Conservation (phyloP, 2,797 vertebrate genomes). For the Anabacerthia variegaticeps region DNA sequence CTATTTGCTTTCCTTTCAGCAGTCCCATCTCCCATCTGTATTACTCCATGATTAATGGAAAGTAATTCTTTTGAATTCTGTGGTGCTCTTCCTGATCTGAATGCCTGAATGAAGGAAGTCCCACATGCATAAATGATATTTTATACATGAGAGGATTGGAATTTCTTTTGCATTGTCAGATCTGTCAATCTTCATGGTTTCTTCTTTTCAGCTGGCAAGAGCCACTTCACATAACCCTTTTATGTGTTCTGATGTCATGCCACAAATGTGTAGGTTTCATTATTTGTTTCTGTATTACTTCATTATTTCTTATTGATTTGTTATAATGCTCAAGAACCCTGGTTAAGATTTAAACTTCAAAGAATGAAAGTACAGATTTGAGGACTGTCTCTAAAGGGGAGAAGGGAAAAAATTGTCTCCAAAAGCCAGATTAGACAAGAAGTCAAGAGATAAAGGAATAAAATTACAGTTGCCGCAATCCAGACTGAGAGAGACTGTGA, state of each 20-base stretch:
- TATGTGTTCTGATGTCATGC: background rate
- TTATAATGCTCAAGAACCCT: background rate
- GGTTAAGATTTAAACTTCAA: background rate
- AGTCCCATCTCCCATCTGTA: background rate
- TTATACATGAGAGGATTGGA: background rate
- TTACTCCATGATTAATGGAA: background rate
- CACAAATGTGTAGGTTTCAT: background rate
- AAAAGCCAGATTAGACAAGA: background rate
- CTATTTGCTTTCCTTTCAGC: background rate
- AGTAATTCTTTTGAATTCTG: background rate
- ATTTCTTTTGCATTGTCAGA: background rate
- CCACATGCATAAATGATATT: background rate
- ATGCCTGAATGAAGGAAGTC: background rate
- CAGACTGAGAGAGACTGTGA: background rate
- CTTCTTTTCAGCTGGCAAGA: background rate
- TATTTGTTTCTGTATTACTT: background rate
- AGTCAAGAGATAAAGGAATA: background rate
- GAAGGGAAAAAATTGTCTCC: background rate
- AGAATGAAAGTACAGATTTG: background rate
- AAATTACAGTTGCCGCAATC: background rate
- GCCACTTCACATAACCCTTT: background rate
- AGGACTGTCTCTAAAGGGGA: background rate
- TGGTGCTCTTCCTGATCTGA: background rate
- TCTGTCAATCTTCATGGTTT: background rate
- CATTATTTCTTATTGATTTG: background rate